Evolutionary conservation across 2,113 vertebrate species (phyloP).

Genomic region (Sylvietta virens): DNA sequence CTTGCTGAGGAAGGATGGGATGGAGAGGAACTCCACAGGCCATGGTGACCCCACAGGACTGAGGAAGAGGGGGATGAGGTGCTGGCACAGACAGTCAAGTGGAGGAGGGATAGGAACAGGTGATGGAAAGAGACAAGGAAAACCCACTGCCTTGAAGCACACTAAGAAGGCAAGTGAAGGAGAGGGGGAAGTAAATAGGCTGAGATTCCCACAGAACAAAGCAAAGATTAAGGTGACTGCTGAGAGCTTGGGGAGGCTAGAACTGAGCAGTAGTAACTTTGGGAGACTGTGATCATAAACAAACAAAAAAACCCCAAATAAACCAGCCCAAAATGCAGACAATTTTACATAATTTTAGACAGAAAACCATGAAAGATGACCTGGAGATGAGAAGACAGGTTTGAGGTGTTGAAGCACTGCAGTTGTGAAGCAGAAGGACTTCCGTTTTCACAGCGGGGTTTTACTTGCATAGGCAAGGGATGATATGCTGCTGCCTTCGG

Average conservation of each 20-base stretch:
- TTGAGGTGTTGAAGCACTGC: neutral
- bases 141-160: neutral
- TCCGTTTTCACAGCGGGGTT: neutral
- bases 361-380: neutral
- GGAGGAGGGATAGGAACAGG: neutral
- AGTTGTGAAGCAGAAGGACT: neutral
- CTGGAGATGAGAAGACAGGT: neutral
- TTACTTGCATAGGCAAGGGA: neutral
- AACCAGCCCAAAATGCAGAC: accelerated
- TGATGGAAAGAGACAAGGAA: neutral
- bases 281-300: neutral
- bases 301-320: no score
- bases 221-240: neutral
- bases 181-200: neutral
- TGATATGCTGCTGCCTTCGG: neutral
- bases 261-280: neutral
- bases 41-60: neutral
- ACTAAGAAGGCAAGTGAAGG: neutral
- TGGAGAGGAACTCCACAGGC: neutral
- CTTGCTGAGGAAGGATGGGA: neutral
- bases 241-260: neutral
- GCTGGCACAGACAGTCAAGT: neutral
- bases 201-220: neutral
- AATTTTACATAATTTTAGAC: neutral
- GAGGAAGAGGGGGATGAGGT: neutral